Percentiles rank a stretch among this genome's conserved stretches.
These are phyloP conservation scores for Scaptomyza reducta DNA, from an alignment of 2,888 invertebrate species.

Conservation along the genomic window DNA sequence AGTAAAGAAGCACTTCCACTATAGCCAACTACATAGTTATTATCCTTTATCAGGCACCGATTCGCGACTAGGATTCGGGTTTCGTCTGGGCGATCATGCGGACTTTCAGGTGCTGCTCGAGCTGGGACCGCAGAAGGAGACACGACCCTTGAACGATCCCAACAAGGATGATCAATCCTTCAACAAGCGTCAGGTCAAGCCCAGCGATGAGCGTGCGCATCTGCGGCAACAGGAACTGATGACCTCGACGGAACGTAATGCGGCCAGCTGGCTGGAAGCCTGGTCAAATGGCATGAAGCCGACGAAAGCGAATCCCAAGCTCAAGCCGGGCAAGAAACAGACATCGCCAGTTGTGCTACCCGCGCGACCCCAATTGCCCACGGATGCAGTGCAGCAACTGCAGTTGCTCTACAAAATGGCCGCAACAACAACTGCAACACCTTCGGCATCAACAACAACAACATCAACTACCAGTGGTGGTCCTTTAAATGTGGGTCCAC, in stretches of 20 bases:
- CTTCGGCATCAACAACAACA: slow-evolving; percentile 20
- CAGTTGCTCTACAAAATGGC: slow-evolving; percentile 83
- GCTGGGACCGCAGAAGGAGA: slow-evolving; percentile 91
- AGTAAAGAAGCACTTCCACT: neutral
- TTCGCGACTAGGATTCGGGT: slow-evolving; percentile 91
- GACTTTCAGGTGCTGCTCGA: slow-evolving; percentile 92
- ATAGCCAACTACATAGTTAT: neutral
- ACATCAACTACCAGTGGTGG: slow-evolving; percentile 23
- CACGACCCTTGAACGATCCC: slow-evolving; percentile 87
- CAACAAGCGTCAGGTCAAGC: slow-evolving; percentile 81
- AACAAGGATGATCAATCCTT: slow-evolving; percentile 70
- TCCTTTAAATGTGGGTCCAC: slow-evolving; percentile 35
- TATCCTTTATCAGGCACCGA: slow-evolving; percentile 88
- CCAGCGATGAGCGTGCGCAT: slow-evolving; percentile 64
- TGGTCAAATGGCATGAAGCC: slow-evolving; percentile 87
- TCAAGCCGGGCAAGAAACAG: slow-evolving; percentile 25
- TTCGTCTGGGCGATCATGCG: slow-evolving; percentile 91
- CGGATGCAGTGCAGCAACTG: slow-evolving; percentile 81
- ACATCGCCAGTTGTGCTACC: slow-evolving; percentile 18
- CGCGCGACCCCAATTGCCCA: slow-evolving; percentile 82
- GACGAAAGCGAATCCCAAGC: slow-evolving; percentile 54
- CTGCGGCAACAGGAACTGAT: slow-evolving; percentile 83
- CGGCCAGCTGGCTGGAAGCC: slow-evolving; percentile 85
- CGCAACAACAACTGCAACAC: slow-evolving; percentile 28
- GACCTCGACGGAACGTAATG: slow-evolving; percentile 68